Base-by-base conservation (phyloP, 2,113 vertebrate species). In the Cryptotis parvus region DNA sequence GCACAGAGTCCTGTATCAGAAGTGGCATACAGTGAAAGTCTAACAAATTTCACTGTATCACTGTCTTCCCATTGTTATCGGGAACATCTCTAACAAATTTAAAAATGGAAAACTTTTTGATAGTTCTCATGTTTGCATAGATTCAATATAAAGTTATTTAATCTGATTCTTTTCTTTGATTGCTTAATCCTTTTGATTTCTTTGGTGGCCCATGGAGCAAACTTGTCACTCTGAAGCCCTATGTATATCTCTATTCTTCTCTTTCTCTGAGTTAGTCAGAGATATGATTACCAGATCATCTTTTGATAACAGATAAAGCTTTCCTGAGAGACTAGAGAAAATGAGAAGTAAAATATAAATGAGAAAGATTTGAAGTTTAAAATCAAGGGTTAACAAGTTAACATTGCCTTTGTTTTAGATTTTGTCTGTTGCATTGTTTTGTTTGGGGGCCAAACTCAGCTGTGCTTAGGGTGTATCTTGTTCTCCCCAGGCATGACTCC, bases 231-330 rank as follows among this genome's bases (percentile, higher is more conserved):
- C 92, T 89, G 94, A 97, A 97, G 93, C 94, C 88, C 94, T 49
- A 94, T 70, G 79, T 97, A 95, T 91, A 97, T 96, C 96, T 93
- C 87, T 95, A 88, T 90, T 77, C 90, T 91, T 96, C 96, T 97
- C 98, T 97, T 96, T 93, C 98, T 96, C 95, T 80, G 92, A 98
- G 98, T 98, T 98, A 98, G 97, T 98, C 97, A 98, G 97, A 98
- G 97, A 95, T 97, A 98, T 98, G 98, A 97, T 97, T 98, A 98
- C 98, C 98, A 98, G 98, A 98, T 99, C 97, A 97, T 97, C 97
- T 96, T 93, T 96, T 97, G 90, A 79, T 96, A 96, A 97, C 93
- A 96, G 96, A 95, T 90, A 97, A 91, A 97, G 90, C 93, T 94
- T 96, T 96, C 80, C 95, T 97, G 96, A 86, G 89, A 88, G 93